These are phyloP conservation scores for Sceliomorpha sp. DNA, from an alignment of 2,888 invertebrate species.

Conservation along the genomic window DNA sequence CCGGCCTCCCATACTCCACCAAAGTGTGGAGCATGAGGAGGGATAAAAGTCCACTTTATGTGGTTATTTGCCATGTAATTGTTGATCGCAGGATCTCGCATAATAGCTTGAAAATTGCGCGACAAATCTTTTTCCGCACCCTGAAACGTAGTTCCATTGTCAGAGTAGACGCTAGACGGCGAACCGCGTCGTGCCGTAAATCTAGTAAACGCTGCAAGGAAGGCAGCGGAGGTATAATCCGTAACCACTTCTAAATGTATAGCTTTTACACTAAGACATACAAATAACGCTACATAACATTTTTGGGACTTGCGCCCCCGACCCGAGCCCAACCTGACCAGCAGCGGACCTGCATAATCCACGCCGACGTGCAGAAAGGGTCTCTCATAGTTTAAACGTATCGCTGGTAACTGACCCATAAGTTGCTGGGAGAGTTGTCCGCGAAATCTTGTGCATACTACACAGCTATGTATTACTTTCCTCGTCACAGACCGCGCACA, in stretches of 20 bases:
- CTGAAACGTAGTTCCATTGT: slow-evolving; percentile 29
- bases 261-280: slow-evolving; percentile 17
- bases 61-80: no score
- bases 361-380: slow-evolving; percentile 23
- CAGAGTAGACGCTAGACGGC: slow-evolving; percentile 12
- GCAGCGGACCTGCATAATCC: slow-evolving; percentile 33
- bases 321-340: slow-evolving; percentile 1
- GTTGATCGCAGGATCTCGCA: no score
- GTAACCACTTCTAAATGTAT: slow-evolving; percentile 28
- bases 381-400: slow-evolving; percentile 49
- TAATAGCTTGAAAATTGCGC: no score
- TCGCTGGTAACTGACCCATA: slow-evolving; percentile 47
- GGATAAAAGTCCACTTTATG: no score
- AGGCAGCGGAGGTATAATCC: slow-evolving; percentile 20
- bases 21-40: no score
- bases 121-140: no score
- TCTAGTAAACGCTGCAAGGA: slow-evolving; percentile 26
- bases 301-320: slow-evolving; percentile 11
- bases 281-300: slow-evolving; percentile 25
- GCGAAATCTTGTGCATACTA: slow-evolving; percentile 4
- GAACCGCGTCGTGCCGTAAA: slow-evolving; percentile 40
- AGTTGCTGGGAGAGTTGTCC: slow-evolving; percentile 1
- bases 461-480: slow-evolving; percentile 7
- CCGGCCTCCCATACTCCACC: no score
- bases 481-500: slow-evolving; percentile 10